Base-by-base conservation (phyloP, 1,140 invertebrate species). In the Ceratina calcarata region DNA sequence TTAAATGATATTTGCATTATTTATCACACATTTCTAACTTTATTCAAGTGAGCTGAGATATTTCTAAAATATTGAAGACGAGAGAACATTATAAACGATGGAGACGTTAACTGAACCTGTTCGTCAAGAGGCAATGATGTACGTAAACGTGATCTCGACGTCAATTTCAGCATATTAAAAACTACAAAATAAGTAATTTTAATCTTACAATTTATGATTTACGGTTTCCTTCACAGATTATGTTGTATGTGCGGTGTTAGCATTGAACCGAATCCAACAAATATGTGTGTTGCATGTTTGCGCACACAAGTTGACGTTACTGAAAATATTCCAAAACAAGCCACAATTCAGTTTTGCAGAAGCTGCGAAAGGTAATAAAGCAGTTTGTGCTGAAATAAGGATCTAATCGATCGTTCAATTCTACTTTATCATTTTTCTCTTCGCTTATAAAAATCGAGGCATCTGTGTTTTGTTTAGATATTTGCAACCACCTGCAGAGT, bases 281-380 rank as follows among this genome's bases (percentile, higher is more conserved):
- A 99, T 91, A 99, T 99, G 97, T 99, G 99, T 92, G 97, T 98
- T 0, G 96, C 95, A 24, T 99, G 99, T 94, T 93, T 99, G 18
- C 94, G 98, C 55, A 96, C 96, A 53, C 94, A 97, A 90, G 96
- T 99, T 18, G 99, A 99, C 89, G 99, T 99, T 57, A 98, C 98
- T 27, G 98, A 98, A 91, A 97, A 96, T 27, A 99, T 99, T 91
- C 98, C 98, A 0, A 99, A 99, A 93, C 98, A 99, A 94, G 96
- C 95, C 0, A 96, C 96, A 8, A 89, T 99, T 51, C 95, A 98
- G 85, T 98, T 98, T 90, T 99, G 99, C 89, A 95, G 96, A 92
- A 96, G 96, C 70, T 99, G 98, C 94, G 98, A 98, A 93, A 95
- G 97, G 94, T 96, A 37, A 37, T 60, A 24, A 24, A 58, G 24